Base-by-base conservation (phyloP, 2,797 vertebrate genomes). In the Danionella dracula region DNA sequence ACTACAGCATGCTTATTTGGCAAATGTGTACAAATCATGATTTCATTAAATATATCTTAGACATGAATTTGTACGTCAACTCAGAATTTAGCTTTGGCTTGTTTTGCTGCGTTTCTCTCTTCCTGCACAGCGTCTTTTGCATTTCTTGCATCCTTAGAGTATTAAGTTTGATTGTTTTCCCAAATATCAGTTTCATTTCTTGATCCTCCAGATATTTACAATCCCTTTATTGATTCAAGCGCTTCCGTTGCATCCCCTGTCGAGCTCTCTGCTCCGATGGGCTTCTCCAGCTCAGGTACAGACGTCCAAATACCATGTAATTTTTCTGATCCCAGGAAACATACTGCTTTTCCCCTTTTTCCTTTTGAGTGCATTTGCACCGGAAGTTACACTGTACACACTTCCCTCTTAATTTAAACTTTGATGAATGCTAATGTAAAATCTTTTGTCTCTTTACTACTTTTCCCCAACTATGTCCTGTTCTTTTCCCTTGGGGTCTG, bases 141-240 rank as follows among this genome's bases (percentile, higher is more conserved):
- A 12, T 44, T 46, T 45, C 8, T 10, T 23, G 23, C 20, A 35
- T 49, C 17, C 13, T 40, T 66, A 46, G 66, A 59, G 31, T 16
- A 31, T 66, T 56, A 49, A 76, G 68, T 48, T 38, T 70, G 35
- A 16, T 58, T 55, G 16, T 21, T 56, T 27, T 60, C 34, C 38
- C 63, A 53, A 72, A 69, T 78, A 42, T 64, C 77, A 85, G 76
- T 92, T 59, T 63, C 66, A 41, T 50, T 87, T 80, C 84, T 83
- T 82, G 78, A 58, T 83, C 81, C 76, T 83, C 76, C 82, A 91
- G 86, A 90, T 91, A 77, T 76, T 87, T 88, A 81, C 84, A 88
- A 82, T 83, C 86, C 83, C 23, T 86, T 89, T 87, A 82, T 84
- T 87, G 80, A 85, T 62, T 84, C 84, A 72, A 86, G 85, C 79